Conservation (phyloP, 2,113 vertebrate species). For the Chaetura pelagica region DNA sequence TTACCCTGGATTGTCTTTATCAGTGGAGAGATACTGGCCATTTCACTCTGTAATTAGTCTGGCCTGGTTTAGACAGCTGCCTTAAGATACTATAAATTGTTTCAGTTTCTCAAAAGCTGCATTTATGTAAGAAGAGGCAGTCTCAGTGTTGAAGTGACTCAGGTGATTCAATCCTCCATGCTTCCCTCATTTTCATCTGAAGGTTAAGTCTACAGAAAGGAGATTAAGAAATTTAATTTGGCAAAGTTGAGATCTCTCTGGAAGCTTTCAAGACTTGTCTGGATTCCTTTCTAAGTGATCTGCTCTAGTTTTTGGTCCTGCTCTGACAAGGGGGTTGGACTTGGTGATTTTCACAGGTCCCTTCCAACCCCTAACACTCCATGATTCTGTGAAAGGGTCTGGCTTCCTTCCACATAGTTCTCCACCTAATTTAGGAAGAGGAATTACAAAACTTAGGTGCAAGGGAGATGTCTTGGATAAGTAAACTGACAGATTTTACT, state of each 20-base stretch:
- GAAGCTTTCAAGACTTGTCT: not conserved
- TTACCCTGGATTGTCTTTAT: not conserved
- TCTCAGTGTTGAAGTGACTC: not conserved
- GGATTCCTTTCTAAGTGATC: no score
- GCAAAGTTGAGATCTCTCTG: not conserved
- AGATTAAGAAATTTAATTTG: not conserved
- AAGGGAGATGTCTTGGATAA: not conserved
- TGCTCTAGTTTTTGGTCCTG: no score
- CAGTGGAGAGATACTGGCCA: not conserved
- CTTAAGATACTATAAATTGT: not conserved
- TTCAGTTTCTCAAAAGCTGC: not conserved
- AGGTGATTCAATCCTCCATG: not conserved
- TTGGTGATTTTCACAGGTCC: no score
- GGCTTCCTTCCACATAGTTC: not conserved
- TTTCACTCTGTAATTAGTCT: slow-evolving; percentile 15
- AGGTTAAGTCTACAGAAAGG: not conserved
- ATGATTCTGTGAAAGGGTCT: not conserved
- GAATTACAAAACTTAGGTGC: not conserved
- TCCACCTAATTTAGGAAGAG: not conserved
- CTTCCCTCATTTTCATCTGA: not conserved
- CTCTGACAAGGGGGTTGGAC: no score
- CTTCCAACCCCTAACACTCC: no score
- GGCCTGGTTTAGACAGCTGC: not conserved
- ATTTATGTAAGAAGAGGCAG: not conserved
- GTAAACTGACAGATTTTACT: not conserved